phyloP scores from a whole-genome alignment of 2,888 invertebrate genomes.

The Erebia ligea region DNA sequence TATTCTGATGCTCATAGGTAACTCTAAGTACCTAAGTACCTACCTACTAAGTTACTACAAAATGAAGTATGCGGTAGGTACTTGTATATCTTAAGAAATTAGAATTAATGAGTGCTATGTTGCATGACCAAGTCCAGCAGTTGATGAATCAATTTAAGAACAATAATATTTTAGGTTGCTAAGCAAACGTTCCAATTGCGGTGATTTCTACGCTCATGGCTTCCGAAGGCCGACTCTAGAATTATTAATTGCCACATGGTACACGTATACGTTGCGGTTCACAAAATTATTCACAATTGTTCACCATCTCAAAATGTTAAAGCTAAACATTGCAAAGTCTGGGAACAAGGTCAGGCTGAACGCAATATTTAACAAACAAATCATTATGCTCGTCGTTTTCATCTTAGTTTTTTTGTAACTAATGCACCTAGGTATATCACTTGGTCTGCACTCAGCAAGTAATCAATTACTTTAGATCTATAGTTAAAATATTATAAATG shows the following conservation, averaged over 20 bases:
- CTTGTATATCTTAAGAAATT: neutral
- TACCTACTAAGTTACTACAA: neutral
- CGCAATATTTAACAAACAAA: constrained; percentile 55
- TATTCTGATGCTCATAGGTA: no score
- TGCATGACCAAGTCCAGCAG: constrained; percentile 14
- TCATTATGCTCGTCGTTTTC: constrained; percentile 34
- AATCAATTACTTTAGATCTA: no score
- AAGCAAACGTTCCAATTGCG: constrained; percentile 25
- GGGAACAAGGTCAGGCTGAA: constrained; percentile 59
- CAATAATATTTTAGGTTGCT: constrained; percentile 19
- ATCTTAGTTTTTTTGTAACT: neutral
- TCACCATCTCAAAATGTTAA: constrained; percentile 57
- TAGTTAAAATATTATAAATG: no score
- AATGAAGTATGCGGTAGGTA: neutral
- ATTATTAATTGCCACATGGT: constrained; percentile 47
- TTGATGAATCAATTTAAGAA: constrained; percentile 18
- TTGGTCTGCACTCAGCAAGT: no score
- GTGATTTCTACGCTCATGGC: constrained; percentile 20
- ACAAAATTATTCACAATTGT: constrained; percentile 66
- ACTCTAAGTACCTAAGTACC: no score
- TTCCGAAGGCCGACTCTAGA: constrained; percentile 53
- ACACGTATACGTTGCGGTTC: constrained; percentile 55
- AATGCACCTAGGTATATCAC: neutral
- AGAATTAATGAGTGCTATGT: neutral
- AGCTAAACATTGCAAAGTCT: constrained; percentile 61